A percentile compares a stretch with the other conserved stretches of the same genome.
These are phyloP conservation scores for Plecturocebus donacophilus DNA, from an alignment of 2,113 vertebrate genomes.

Conservation along the genomic window DNA sequence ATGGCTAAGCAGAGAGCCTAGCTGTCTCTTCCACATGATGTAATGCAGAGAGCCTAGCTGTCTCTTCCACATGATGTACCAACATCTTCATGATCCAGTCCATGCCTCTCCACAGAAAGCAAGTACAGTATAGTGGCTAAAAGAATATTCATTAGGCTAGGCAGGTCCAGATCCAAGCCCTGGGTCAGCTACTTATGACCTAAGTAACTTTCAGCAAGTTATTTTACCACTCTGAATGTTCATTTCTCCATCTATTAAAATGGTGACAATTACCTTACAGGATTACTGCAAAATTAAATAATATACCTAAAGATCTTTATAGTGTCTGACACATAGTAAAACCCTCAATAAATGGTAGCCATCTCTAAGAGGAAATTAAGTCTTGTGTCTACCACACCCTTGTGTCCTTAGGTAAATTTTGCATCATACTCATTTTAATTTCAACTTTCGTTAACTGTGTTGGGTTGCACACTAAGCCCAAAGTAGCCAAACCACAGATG, in stretches of 20 bases:
- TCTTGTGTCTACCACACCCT: neutral
- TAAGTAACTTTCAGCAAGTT: neutral
- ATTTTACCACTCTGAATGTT: neutral
- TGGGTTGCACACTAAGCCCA: neutral
- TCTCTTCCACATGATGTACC: neutral
- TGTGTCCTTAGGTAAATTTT: neutral
- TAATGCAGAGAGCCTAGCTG: neutral
- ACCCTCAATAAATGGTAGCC: neutral
- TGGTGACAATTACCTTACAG: neutral
- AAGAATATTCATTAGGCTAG: neutral
- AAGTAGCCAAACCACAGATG: neutral
- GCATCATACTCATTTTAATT: neutral
- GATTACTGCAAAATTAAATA: neutral
- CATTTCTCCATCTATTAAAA: neutral
- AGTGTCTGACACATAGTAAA: neutral
- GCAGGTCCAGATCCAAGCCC: neutral
- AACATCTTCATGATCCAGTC: neutral
- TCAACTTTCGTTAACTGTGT: neutral
- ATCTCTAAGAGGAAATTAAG: neutral
- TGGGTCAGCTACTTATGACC: neutral
- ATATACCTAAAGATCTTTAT: neutral
- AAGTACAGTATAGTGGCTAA: neutral
- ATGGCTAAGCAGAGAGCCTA: neutral
- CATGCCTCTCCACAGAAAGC: neutral
- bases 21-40: neutral